Base-by-base conservation (phyloP, 1,140 invertebrate species). In the Rhopalosiphum maidis region DNA sequence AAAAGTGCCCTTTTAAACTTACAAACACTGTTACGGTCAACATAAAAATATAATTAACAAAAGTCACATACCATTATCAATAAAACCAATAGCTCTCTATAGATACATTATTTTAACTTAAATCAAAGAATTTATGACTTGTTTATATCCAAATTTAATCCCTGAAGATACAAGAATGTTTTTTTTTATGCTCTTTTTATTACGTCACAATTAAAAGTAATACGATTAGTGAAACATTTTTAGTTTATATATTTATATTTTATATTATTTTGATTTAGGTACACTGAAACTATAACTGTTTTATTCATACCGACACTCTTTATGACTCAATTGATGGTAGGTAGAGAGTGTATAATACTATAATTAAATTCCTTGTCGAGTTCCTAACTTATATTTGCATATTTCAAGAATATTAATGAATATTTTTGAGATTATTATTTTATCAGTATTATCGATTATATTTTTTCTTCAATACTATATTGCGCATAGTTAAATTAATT, bases 21-120 rank as follows among this genome's bases (percentile, higher is more conserved):
- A n/a, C 30, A 6, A 77, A 77, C 60, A n/a, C 60, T 77, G 60
- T 77, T 77, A 77, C 15, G 30, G 60, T 77, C 15, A 77, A 77
- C 11, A n/a, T 77, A 77, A 18, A 77, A 77, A 77, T 77, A 77
- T 77, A 77, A 77, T n/a, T 77, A 77, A 77, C 60, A 77, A 77
- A 77, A 77, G 30, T 4, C n/a, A 77, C 60, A 77, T n/a, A 77
- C 60, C 30, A 77, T 68, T 68, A 15, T 4, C 30, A n/a, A 68
- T 68, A 68, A 68, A 68, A 68, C 60, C 30, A 68, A 68, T 68
- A 68, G 30, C 30, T 30, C 60, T 68, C 60, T 68, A n/a, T 4
- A 46, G 0, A n/a, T 68, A n/a, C 3, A 30, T 3, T 68, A 18
- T 68, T 68, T 30, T 30, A n/a, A 68, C 30, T 9, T 15, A 68